A percentile compares a stretch with the other conserved stretches of the same genome.
Conservation (phyloP, 2,797 vertebrate species). For the Peromyscus melanophrys region DNA sequence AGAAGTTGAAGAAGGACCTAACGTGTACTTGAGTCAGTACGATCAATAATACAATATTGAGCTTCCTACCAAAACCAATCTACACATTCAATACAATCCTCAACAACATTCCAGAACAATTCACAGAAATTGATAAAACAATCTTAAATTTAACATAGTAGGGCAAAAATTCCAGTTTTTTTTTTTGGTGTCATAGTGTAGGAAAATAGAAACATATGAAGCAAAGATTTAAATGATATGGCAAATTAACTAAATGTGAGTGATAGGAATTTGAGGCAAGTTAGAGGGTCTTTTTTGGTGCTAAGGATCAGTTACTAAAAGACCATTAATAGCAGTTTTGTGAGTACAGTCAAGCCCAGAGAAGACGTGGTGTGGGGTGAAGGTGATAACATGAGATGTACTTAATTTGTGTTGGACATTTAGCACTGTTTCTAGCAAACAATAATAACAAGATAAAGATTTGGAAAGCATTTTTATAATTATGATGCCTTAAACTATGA, state of each 20-base stretch:
- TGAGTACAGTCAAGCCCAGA: background rate
- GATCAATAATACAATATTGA: background rate
- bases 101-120: too few species aligned
- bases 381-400: background rate
- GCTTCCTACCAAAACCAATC: background rate
- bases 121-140: background rate
- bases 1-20: background rate
- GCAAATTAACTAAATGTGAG: background rate
- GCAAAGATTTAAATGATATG: background rate
- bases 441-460: background rate
- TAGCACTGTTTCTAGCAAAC: background rate
- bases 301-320: background rate
- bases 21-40: background rate
- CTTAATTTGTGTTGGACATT: slow-evolving; percentile 34
- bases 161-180: background rate
- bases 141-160: background rate
- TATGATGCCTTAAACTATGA: background rate
- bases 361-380: background rate
- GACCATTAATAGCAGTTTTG: background rate
- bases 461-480: slow-evolving; percentile 30
- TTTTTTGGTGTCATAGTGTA: background rate
- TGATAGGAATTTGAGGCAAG: background rate
- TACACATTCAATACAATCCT: background rate
- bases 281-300: background rate
- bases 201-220: slow-evolving; percentile 27